These are phyloP conservation scores for Neoniphon sammara DNA, from an alignment of 2,797 vertebrate species.

Conservation along the genomic window DNA sequence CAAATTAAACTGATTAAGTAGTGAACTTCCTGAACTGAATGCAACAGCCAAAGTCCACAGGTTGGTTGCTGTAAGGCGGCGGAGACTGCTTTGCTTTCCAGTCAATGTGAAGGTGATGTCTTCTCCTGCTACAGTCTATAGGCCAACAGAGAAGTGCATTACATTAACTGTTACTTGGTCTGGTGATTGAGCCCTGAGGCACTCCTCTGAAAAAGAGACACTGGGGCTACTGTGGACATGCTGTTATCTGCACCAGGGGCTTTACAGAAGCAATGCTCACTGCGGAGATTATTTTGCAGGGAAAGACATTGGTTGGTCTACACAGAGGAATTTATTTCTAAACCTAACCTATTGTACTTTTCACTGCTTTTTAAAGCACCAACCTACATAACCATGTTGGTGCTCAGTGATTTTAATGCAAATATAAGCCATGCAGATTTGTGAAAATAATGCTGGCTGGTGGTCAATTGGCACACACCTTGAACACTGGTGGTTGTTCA, in stretches of 20 bases:
- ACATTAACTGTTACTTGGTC: not conserved
- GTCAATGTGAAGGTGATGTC: too few relatives aligned
- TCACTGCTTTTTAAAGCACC: conserved; percentile 19
- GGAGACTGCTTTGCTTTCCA: too few relatives aligned
- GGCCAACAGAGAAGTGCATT: not conserved
- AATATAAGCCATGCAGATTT: conserved; percentile 15
- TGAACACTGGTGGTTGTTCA: not conserved
- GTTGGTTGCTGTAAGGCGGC: not conserved
- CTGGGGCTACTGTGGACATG: not conserved
- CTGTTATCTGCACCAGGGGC: too few relatives aligned
- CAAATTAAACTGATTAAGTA: conserved; percentile 2
- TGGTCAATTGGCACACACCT: conserved; percentile 13
- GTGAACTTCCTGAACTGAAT: conserved; percentile 14
- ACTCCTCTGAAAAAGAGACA: not conserved
- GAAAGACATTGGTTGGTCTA: not conserved
- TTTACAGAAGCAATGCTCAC: too few relatives aligned
- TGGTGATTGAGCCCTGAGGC: not conserved
- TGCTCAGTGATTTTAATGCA: not conserved
- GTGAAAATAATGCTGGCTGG: conserved; percentile 13
- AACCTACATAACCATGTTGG: conserved; percentile 29
- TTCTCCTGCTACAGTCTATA: not conserved
- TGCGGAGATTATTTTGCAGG: too few relatives aligned
- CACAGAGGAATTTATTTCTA: not conserved
- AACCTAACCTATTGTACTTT: not conserved
- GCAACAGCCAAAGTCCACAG: not conserved